A percentile compares a stretch with the other conserved stretches of the same genome.
Conservation (phyloP, 2,113 vertebrate genomes). For the Tichodroma muraria region DNA sequence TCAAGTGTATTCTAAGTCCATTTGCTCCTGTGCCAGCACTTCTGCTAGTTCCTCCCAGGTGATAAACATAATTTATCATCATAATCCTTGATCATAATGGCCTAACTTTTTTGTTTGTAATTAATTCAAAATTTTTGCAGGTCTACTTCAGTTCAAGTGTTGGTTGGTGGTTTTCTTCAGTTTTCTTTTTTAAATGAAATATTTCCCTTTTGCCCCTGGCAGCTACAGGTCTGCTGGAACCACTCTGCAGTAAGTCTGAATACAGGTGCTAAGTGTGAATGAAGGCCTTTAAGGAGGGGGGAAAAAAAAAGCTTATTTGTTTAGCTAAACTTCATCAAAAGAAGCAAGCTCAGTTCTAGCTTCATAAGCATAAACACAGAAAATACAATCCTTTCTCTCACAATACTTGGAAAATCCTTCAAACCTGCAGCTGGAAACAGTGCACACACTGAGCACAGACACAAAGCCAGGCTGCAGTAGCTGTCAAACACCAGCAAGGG, state of each 20-base stretch:
- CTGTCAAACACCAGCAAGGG: constrained; percentile 31
- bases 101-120: not conserved
- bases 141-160: not conserved
- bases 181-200: not conserved
- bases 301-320: not conserved
- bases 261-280: not conserved
- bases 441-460: not conserved
- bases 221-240: not conserved
- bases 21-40: not conserved
- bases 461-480: not conserved
- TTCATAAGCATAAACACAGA: not conserved
- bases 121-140: not conserved
- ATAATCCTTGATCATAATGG: not conserved
- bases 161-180: not conserved
- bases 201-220: not conserved
- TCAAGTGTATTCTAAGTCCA: fast-evolving
- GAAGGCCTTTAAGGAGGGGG: not conserved
- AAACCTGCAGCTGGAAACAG: not conserved
- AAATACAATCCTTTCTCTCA: not conserved
- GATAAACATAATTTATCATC: not conserved
- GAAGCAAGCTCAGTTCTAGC: not conserved
- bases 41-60: not conserved
- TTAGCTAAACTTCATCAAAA: not conserved
- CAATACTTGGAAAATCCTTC: not conserved
- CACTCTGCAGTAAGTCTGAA: not conserved